Evolutionary conservation across 2,888 invertebrate genomes (phyloP).

Genomic region (Resseliella maxima): DNA sequence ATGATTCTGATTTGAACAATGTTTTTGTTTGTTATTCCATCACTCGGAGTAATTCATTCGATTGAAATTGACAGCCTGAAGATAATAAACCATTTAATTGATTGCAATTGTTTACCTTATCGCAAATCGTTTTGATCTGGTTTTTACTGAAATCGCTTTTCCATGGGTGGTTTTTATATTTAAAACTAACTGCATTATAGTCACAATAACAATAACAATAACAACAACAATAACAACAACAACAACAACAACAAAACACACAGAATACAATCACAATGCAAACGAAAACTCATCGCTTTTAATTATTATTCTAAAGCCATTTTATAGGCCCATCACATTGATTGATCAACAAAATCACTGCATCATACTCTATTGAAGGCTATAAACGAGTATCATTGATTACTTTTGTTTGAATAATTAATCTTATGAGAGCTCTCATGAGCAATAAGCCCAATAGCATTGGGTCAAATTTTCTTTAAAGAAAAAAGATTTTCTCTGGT

Average conservation of each 20-base stretch:
- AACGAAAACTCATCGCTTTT: slow-evolving; percentile 10
- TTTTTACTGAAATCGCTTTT: not conserved
- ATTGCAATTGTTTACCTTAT: slow-evolving; percentile 48
- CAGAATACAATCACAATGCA: not conserved
- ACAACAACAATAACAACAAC: not conserved
- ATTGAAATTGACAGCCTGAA: not conserved
- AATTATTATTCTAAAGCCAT: not conserved
- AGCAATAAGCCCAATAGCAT: not conserved
- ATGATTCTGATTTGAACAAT: slow-evolving; percentile 15
- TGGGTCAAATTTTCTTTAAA: not conserved
- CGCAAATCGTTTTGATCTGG: not conserved
- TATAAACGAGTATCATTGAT: too few species aligned
- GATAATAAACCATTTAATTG: slow-evolving; percentile 51
- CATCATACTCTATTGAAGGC: not conserved
- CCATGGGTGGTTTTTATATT: slow-evolving; percentile 38
- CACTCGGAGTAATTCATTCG: slow-evolving; percentile 1
- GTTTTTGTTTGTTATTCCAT: slow-evolving; percentile 36
- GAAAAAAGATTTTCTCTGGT: not conserved
- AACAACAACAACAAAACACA: not conserved
- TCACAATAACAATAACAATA: not conserved
- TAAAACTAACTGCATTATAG: too few species aligned
- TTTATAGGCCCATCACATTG: slow-evolving; percentile 18
- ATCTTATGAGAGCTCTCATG: too few species aligned
- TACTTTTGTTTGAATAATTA: too few species aligned
- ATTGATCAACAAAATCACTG: not conserved